Conservation (phyloP, 1,140 invertebrate genomes). For the Subanguina moxae region DNA sequence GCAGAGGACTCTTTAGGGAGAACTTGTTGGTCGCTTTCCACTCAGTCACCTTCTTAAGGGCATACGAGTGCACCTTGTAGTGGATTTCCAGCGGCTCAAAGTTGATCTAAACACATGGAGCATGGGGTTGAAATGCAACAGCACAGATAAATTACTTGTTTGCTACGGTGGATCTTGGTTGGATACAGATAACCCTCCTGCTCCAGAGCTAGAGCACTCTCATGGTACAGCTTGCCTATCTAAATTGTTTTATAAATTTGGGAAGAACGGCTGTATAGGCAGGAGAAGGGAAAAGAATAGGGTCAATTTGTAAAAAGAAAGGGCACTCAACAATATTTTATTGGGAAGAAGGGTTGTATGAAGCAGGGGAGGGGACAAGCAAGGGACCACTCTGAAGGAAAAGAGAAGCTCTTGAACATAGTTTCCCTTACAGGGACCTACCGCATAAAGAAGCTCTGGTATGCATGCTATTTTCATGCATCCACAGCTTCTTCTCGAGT, state of each 20-base stretch:
- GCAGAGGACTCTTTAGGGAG: background rate
- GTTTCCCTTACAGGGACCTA: too few species aligned
- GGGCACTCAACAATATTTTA: too few species aligned
- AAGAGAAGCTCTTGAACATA: too few species aligned
- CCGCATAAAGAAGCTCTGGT: too few species aligned
- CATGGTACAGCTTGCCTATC: constrained; percentile 23
- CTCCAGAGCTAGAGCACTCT: constrained; percentile 30
- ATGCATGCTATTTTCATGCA: too few species aligned
- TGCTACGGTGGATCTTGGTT: constrained; percentile 34
- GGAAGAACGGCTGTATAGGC: too few species aligned
- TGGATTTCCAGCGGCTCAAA: constrained; percentile 40
- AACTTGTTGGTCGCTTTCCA: constrained; percentile 10
- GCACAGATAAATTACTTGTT: constrained; percentile 23
- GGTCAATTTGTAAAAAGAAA: too few species aligned
- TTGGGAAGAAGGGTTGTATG: too few species aligned
- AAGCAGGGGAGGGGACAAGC: too few species aligned
- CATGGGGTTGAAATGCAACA: background rate
- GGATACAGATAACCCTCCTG: constrained; percentile 36
- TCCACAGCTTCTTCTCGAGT: too few species aligned
- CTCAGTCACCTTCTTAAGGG: background rate
- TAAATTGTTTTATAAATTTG: too few species aligned
- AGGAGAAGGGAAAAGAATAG: background rate
- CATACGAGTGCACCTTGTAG: constrained; percentile 39
- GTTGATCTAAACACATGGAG: constrained; percentile 23
- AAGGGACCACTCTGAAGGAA: too few species aligned